phyloP scores from a whole-genome alignment of 2,888 invertebrate genomes.

The Eupithecia centaureata region DNA sequence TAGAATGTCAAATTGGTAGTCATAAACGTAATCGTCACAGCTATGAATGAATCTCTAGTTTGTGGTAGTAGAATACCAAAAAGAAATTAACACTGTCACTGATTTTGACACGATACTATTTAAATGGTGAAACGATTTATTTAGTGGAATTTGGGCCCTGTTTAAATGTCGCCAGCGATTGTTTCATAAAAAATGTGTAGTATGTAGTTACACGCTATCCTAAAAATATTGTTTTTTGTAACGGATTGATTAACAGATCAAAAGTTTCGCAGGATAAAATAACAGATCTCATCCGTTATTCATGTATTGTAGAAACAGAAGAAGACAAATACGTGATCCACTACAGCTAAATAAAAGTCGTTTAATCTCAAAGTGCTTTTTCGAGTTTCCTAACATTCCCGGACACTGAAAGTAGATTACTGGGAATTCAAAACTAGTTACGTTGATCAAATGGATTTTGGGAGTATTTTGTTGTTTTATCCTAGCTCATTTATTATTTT shows the following conservation, averaged over 20 bases:
- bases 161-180: no score
- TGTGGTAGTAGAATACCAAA: no score
- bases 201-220: neutral
- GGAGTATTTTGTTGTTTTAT: neutral
- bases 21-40: no score
- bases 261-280: neutral
- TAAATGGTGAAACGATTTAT: no score
- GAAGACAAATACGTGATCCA: neutral
- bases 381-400: neutral
- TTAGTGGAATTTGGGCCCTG: no score
- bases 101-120: no score
- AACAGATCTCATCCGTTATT: neutral
- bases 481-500: neutral
- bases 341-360: neutral
- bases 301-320: neutral
- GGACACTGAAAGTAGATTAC: constrained; percentile 12
- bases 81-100: no score
- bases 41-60: no score
- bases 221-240: neutral
- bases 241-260: neutral
- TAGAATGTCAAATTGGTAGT: no score
- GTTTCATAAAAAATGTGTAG: neutral
- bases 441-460: neutral
- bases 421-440: constrained; percentile 4
- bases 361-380: constrained; percentile 6